A percentile compares a stretch with the other conserved stretches of the same genome.
phyloP scores from a whole-genome alignment of 2,113 vertebrate species.

The Recurvirostra avosetta region DNA sequence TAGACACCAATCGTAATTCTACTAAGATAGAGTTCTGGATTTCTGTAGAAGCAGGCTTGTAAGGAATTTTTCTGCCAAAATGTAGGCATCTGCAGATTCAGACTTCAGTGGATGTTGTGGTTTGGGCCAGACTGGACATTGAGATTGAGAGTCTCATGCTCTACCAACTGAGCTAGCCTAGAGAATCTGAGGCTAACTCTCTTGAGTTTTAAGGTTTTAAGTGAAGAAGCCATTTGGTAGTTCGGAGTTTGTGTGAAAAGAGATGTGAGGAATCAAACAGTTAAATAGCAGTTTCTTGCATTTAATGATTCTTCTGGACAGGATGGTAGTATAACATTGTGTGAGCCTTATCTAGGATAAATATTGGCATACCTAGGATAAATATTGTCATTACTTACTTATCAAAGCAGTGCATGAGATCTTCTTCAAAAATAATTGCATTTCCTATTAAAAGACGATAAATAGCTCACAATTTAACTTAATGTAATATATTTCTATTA shows the following conservation, averaged over 20 bases:
- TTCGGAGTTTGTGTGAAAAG: neutral
- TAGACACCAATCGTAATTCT: neutral
- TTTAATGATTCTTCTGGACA: neutral
- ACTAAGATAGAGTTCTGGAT: neutral
- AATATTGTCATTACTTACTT: neutral
- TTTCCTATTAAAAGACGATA: neutral
- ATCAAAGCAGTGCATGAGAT: neutral
- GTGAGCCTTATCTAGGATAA: slow-evolving; percentile 9
- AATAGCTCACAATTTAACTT: neutral
- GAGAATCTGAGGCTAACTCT: neutral
- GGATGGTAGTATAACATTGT: neutral
- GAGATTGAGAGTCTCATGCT: slow-evolving; percentile 98
- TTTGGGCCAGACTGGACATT: slow-evolving; percentile 12
- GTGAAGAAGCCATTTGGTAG: neutral
- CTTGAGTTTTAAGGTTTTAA: neutral
- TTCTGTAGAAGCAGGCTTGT: neutral
- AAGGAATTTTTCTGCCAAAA: neutral
- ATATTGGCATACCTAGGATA: neutral
- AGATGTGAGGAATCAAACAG: neutral
- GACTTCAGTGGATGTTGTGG: neutral
- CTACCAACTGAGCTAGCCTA: slow-evolving; percentile 93
- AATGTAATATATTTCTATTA: slow-evolving; percentile 55
- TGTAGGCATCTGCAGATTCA: neutral
- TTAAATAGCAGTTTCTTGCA: neutral
- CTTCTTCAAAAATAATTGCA: neutral